Evolutionary conservation across 2,797 vertebrate genomes (phyloP), one percentile per base, ranked within the genome.

Genomic region (Silurus lanzhouensis): DNA sequence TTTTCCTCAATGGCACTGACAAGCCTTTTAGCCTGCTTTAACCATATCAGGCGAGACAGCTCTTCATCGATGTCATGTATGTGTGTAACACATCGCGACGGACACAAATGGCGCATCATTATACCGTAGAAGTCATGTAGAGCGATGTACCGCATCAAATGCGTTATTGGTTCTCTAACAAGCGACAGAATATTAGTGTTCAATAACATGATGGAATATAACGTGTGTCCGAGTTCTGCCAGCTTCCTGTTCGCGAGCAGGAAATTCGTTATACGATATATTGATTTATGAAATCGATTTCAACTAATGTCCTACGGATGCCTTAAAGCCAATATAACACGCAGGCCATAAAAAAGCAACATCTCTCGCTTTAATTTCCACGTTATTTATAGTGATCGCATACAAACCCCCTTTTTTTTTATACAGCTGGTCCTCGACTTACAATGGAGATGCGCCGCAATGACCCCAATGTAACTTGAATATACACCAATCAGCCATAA

Each of bases 21-120:
- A 10, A 22, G 61, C 57, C 8, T 60, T 77, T 79, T n/a, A 77
- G 17, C 38, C 78, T 14, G 3, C n/a, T 25, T 48, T 8, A 77
- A 61, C 55, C 82, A 55, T 55, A 52, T 79, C 66, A 27, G 27
- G 71, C 6, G 84, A 46, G 48, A 82, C 55, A 64, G 64, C 75
- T 64, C 48, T 75, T n/a, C 19, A 20, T 25, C 22, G 38, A 38
- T 58, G 25, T 20, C 25, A 58, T 31, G 52, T 58, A 25, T 55
- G 10, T 31, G 15, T 60, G 19, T 38, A 60, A 38, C 4, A 60
- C 13, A 60, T 38, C 38, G 38, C 38, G 38, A 76, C 0, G 25
- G n/a, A 57, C 8, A 27, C n/a, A 10, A 10, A 17, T 31, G 0
- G 31, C 22, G 38, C 6, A 15, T 10, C 71, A 76, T 58, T 76